Base-by-base conservation (phyloP, 1,140 invertebrate species). In the Agraylea sexmaculata region DNA sequence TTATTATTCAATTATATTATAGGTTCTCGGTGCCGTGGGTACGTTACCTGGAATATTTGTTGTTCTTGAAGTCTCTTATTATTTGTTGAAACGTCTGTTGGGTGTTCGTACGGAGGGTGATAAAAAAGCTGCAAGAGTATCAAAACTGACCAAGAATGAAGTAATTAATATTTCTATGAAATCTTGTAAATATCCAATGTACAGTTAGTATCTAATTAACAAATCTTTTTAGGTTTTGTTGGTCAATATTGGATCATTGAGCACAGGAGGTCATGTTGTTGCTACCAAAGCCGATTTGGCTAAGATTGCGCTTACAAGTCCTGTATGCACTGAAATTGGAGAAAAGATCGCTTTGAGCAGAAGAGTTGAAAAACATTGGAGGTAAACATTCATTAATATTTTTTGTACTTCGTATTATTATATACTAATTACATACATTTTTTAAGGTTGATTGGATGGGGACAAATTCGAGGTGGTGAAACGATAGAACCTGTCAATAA, bases 301-400 rank as follows among this genome's bases (percentile, higher is more conserved):
- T 3, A 99, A 99, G 64, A 96, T 99, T 43, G 81, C 85, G 27
- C 71, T 99, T 17, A 96, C 90, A 11, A 93, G 86, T 65, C 96
- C 96, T 2, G 96, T 99, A 0, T 99, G 96, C 59, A 99, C 95
- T 18, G 95, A 98, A 68, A 80, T 96, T 45, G 90, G 89, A 39
- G 95, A 99, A 60, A 99, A 99, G 61, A 97, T 99, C 55, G 95
- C 96, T 7, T 73, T 99, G 2, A 96, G 91, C 60, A 76, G 96
- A 57, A 77, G 94, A 66, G 90, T 99, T 28, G 96, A 99, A 51
- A 97, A 98, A 60, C 94, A 99, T 75, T 99, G 96, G 95, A 83
- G 95, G 83, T 87, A 64, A 69, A 41, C 12, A 12, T 34, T 4
- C 7, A 17, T 22, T 28, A 20, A 19, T 28, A 20, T 28, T 16